phyloP scores from a whole-genome alignment of 2,797 vertebrate species.

The Chaetodon trifasciatus region DNA sequence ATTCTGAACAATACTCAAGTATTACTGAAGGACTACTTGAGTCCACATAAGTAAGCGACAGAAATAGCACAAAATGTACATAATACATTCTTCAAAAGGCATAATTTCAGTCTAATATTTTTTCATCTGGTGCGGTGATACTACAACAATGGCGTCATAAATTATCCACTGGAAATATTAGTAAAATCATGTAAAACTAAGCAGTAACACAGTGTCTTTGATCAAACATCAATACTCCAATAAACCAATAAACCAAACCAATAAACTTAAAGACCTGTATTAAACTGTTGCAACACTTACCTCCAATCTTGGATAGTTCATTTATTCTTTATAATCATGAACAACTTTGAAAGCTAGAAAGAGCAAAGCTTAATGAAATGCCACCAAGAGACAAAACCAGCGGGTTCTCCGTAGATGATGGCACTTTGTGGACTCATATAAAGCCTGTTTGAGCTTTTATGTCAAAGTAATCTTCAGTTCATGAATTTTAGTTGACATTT shows the following conservation, averaged over 20 bases:
- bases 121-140: background rate
- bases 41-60: too few relatives aligned
- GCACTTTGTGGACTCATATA: constrained; percentile 26
- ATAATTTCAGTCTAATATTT: too few relatives aligned
- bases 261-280: background rate
- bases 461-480: constrained; percentile 20
- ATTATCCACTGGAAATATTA: background rate
- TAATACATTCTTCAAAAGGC: too few relatives aligned
- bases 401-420: background rate
- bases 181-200: background rate
- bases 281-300: background rate
- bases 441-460: constrained; percentile 21
- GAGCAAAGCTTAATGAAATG: constrained; percentile 31
- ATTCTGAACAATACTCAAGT: too few relatives aligned
- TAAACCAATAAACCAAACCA: too few relatives aligned
- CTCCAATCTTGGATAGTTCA: background rate
- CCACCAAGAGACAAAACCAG: background rate
- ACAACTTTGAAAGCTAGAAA: background rate
- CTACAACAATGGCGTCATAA: background rate
- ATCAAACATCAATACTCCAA: background rate
- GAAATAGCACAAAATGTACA: too few relatives aligned
- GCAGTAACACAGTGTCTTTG: background rate
- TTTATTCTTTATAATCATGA: background rate
- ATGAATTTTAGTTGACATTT: constrained; percentile 44
- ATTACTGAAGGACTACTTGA: too few relatives aligned